Percentiles rank a stretch among this genome's conserved stretches.
These are phyloP conservation scores for Cinclus mexicanus DNA, from an alignment of 2,113 vertebrate genomes.

Conservation along the genomic window DNA sequence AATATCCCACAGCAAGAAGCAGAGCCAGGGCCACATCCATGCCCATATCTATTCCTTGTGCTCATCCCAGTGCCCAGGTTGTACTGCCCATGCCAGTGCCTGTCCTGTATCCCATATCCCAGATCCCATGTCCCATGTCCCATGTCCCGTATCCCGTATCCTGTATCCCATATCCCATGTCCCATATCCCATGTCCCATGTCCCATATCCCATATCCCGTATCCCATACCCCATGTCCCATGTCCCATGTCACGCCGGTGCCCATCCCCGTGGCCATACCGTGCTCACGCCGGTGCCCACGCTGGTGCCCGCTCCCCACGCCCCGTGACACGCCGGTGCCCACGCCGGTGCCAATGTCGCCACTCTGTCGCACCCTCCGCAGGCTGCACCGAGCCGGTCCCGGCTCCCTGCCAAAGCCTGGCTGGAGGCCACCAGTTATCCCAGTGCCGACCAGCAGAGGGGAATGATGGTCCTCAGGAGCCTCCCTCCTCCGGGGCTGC, in stretches of 20 bases:
- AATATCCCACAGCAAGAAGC: not conserved
- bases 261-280: not conserved
- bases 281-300: not conserved
- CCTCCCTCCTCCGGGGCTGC: not conserved
- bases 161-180: too few relatives aligned
- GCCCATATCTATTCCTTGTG: not conserved
- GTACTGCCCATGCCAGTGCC: not conserved
- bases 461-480: not conserved
- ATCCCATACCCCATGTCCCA: not conserved
- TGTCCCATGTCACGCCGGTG: not conserved
- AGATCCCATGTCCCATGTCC: too few relatives aligned
- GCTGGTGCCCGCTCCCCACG: not conserved
- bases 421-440: not conserved
- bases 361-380: not conserved
- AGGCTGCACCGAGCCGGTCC: not conserved
- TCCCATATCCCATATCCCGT: too few relatives aligned
- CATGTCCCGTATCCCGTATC: too few relatives aligned
- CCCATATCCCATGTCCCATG: not conserved
- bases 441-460: conserved; percentile 50
- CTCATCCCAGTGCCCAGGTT: not conserved
- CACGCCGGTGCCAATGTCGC: not conserved
- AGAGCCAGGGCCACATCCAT: not conserved
- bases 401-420: not conserved
- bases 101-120: not conserved
- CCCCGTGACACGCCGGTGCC: not conserved